phyloP scores from a whole-genome alignment of 2,888 invertebrate species.

The Amaurobius ferox region DNA sequence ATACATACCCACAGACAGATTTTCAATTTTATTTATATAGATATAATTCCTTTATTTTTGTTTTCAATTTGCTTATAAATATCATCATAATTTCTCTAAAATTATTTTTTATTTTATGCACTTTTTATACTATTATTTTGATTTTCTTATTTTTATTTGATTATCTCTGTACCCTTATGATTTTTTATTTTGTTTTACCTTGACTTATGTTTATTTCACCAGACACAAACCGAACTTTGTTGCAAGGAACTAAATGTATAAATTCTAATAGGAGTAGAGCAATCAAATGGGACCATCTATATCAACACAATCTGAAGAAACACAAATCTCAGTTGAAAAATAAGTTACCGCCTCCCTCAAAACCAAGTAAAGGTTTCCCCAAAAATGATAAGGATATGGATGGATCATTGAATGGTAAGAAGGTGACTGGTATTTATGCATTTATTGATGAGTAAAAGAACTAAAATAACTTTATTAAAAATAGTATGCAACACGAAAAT shows the following conservation, averaged over 20 bases:
- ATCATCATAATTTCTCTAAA: too few species aligned
- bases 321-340: neutral
- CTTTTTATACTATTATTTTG: neutral
- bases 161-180: neutral
- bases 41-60: too few species aligned
- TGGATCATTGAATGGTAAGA: slow-evolving; percentile 36
- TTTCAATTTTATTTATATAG: too few species aligned
- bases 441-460: too few species aligned
- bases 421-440: too few species aligned
- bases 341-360: neutral
- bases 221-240: neutral
- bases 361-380: neutral
- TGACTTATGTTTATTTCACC: neutral
- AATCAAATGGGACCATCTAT: neutral
- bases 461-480: too few species aligned
- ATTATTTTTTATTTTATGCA: neutral
- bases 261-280: neutral
- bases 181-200: neutral
- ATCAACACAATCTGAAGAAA: neutral
- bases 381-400: slow-evolving; percentile 6
- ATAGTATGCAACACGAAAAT: too few species aligned
- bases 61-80: too few species aligned
- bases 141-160: neutral
- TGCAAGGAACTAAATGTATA: neutral
- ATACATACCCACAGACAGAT: too few species aligned